These are phyloP conservation scores for Trachops cirrhosus DNA, from an alignment of 2,797 vertebrate genomes.

Conservation along the genomic window DNA sequence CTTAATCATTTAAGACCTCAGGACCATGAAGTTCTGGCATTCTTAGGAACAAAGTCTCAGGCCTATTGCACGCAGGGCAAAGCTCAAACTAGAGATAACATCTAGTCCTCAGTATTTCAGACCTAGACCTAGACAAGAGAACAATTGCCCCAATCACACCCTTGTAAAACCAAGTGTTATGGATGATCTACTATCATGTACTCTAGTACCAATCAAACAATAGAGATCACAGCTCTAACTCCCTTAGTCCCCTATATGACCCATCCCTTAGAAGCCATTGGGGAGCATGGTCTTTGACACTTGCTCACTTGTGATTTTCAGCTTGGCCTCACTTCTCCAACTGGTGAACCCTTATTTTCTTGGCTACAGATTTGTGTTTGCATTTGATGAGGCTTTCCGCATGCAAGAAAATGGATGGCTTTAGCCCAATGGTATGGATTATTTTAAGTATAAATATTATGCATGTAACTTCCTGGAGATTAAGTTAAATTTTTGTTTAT, in stretches of 20 bases:
- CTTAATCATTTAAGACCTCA: background rate
- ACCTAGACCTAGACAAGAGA: background rate
- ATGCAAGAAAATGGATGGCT: background rate
- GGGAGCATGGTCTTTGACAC: background rate
- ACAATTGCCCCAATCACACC: background rate
- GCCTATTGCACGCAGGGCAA: background rate
- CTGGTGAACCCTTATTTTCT: background rate
- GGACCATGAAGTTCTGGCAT: background rate
- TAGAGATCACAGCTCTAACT: background rate
- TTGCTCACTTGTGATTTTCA: background rate
- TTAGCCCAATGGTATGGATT: background rate
- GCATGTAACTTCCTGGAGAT: background rate
- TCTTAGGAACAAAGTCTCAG: background rate
- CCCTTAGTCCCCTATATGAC: background rate
- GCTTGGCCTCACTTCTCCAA: background rate
- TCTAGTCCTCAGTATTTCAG: background rate
- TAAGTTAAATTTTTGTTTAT: background rate
- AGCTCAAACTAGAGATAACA: background rate
- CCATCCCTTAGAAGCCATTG: background rate
- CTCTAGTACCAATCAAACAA: background rate
- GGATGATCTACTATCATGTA: background rate
- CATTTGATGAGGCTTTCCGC: background rate
- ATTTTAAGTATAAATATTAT: background rate
- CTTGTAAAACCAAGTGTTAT: background rate
- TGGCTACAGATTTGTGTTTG: background rate